phyloP scores from a whole-genome alignment of 2,113 vertebrate species.

The Indicator maculatus region DNA sequence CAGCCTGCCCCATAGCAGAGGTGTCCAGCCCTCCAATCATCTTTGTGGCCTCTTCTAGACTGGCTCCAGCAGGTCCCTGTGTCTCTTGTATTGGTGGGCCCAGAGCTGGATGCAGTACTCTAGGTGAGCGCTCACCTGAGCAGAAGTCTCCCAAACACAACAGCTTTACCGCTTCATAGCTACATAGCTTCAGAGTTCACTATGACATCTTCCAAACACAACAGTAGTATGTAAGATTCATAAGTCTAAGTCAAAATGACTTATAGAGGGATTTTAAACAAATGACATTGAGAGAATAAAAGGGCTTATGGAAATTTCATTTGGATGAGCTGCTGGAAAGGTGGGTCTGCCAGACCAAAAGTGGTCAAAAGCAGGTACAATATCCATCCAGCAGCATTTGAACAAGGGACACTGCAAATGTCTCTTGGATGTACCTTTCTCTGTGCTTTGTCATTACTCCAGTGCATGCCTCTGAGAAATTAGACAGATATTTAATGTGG shows the following conservation, averaged over 20 bases:
- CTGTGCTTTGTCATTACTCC: not conserved
- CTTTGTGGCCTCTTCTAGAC: no score
- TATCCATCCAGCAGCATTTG: not conserved
- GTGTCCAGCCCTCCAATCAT: no score
- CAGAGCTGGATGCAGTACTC: no score
- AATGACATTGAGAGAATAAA: not conserved
- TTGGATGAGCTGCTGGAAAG: not conserved
- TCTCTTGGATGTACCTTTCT: not conserved
- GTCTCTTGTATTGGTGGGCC: no score
- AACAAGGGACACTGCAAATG: not conserved
- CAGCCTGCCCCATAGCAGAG: no score
- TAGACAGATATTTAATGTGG: not conserved
- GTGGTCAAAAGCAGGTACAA: not conserved
- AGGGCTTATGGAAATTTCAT: accelerated
- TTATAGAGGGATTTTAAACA: not conserved
- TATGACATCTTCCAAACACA: not conserved
- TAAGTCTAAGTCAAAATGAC: not conserved
- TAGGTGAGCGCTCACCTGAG: no score
- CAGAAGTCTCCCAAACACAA: not conserved
- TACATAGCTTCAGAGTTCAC: no score
- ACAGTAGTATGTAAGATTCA: not conserved
- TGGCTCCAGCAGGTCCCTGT: no score
- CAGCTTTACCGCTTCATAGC: no score
- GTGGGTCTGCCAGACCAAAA: not conserved
- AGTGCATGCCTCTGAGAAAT: not conserved